A percentile compares a stretch with the other conserved stretches of the same genome.
phyloP scores from a whole-genome alignment of 2,797 vertebrate genomes.

The Macrochelys suwanniensis region DNA sequence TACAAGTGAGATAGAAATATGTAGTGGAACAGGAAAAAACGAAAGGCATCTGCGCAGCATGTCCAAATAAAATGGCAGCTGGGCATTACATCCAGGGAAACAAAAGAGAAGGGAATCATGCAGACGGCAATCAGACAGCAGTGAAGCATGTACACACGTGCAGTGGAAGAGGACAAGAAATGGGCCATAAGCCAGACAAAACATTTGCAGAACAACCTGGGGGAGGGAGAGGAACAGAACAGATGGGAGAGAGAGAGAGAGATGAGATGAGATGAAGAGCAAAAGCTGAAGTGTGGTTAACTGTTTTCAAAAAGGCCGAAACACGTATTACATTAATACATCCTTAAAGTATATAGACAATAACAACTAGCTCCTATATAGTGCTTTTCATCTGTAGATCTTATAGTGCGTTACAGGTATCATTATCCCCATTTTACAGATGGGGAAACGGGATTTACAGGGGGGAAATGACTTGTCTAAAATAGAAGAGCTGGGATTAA shows the following conservation, averaged over 20 bases:
- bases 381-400: not conserved
- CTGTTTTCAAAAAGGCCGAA: slow-evolving; percentile 38
- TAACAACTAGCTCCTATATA: not conserved
- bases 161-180: not conserved
- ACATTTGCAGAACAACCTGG: not conserved
- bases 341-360: slow-evolving; percentile 37
- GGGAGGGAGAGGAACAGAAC: not conserved
- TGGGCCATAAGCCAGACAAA: not conserved
- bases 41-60: not conserved
- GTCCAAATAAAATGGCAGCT: not conserved
- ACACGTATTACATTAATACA: not conserved
- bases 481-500: not conserved
- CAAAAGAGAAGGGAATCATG: not conserved
- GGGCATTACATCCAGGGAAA: not conserved
- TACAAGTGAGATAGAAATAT: not conserved
- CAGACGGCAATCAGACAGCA: not conserved
- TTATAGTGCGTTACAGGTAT: rapidly evolving
- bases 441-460: not conserved
- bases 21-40: not conserved
- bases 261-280: slow-evolving; percentile 51
- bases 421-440: slow-evolving; percentile 3
- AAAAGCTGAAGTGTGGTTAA: slow-evolving; percentile 20
- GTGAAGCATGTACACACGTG: rapidly evolving
- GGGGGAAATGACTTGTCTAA: not conserved
- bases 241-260: slow-evolving; percentile 23